Conservation (phyloP, 2,888 invertebrate species). For the Epistrophe grossulariae region DNA sequence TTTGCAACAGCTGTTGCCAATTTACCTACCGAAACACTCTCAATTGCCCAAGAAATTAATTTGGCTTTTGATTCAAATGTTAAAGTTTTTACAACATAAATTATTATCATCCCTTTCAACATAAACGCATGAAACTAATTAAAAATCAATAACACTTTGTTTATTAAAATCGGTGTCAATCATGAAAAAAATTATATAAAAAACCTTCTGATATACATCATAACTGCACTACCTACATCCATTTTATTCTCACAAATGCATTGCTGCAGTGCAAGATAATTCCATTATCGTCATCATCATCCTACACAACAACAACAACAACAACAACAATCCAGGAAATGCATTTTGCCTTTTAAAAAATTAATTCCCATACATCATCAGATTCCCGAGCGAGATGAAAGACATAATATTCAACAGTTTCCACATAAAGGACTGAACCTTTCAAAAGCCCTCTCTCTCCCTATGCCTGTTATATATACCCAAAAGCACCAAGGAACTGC, state of each 20-base stretch:
- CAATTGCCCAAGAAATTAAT: too few relatives aligned
- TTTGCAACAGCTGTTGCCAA: too few relatives aligned
- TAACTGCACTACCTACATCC: not conserved
- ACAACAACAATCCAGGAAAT: conserved; percentile 33
- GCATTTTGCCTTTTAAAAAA: conserved; percentile 42
- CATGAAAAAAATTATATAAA: not conserved
- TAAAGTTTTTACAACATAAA: not conserved
- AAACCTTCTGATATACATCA: conserved; percentile 1
- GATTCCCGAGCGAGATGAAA: conserved; percentile 17
- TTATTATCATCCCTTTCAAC: not conserved
- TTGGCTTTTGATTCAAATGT: too few relatives aligned
- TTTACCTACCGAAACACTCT: too few relatives aligned
- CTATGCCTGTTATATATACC: not conserved
- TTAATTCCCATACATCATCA: conserved; percentile 28
- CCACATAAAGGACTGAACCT: conserved; percentile 5
- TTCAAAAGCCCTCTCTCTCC: not conserved
- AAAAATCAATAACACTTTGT: conserved; percentile 37
- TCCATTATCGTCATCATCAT: conserved; percentile 20
- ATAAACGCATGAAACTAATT: conserved; percentile 6
- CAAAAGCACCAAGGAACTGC: conserved; percentile 15
- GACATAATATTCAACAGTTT: conserved; percentile 25
- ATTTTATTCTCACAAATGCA: not conserved
- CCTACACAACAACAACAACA: not conserved
- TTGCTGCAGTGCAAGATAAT: not conserved
- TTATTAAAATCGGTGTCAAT: conserved; percentile 21